Evolutionary conservation across 2,888 invertebrate genomes (phyloP).

Genomic region (Chaitophorus viminalis): DNA sequence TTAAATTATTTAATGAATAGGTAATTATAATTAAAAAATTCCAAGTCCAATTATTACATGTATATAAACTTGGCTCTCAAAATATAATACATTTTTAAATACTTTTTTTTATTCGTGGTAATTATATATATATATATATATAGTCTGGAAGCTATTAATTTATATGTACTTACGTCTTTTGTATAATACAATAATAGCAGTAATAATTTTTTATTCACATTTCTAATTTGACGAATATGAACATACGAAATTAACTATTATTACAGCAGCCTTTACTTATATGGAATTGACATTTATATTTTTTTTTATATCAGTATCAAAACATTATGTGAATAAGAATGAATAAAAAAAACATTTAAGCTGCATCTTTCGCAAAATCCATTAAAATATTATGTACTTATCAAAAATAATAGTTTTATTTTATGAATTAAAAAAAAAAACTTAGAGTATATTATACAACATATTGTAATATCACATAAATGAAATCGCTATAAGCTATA

Average conservation of each 20-base stretch:
- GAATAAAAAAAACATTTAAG: not conserved
- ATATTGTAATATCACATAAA: not conserved
- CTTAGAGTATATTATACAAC: not conserved
- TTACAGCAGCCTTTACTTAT: not conserved
- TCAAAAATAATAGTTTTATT: not conserved
- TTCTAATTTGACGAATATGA: not conserved
- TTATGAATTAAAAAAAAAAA: not conserved
- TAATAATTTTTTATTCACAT: not conserved
- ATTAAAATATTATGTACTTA: not conserved
- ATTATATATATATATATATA: too few species aligned
- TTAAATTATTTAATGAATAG: too few species aligned
- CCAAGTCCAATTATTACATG: too few species aligned
- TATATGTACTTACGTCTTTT: not conserved
- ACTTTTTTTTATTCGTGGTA: too few species aligned
- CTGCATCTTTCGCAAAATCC: not conserved
- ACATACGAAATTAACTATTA: not conserved
- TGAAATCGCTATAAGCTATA: not conserved
- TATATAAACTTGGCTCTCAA: too few species aligned
- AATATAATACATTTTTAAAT: too few species aligned
- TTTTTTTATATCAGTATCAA: too few species aligned
- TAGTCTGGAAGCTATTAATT: not conserved
- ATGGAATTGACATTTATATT: not conserved
- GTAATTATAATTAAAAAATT: too few species aligned
- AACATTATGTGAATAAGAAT: not conserved
- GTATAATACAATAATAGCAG: not conserved